Base-by-base conservation (phyloP, 2,888 invertebrate genomes). In the Drosophila tanythrix region DNA sequence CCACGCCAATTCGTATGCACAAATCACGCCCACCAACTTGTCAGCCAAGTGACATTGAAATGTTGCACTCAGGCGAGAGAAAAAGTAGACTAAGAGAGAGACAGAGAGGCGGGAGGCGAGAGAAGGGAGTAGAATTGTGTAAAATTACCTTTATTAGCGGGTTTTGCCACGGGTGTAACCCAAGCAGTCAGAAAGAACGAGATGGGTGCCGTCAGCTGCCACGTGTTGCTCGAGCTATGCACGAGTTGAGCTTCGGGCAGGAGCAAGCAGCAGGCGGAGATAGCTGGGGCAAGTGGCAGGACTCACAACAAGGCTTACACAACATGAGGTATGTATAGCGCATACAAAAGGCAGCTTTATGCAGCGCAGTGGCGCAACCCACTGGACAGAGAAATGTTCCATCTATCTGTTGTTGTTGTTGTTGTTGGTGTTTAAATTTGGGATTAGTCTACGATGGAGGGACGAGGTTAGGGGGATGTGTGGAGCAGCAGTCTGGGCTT, bases 61-160 rank as follows among this genome's bases (percentile, higher is more conserved):
- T 80, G 86, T 82, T 74, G 77, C 66, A 66, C 11, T 27, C 43
- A 55, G 59, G 40, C 51, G 36, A 33, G 59, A 33, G 53, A 61
- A 51, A 50, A 43, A 52, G 61, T 46, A 1, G 13, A 38, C 13
- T 29, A 48, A 18, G 25, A n/a, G 35, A 29, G 29, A 15, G 40
- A 51, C 13, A 40, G 36, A 13, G 35, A 36, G 53, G 40, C 33
- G 53, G 27, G 33, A 3, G 27, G 10, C 27, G 29, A 11, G 33
- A 43, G 29, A 51, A 13, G 50, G 36, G 31, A 35, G 43, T 48
- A 58, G 68, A 71, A 74, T 64, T 74, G 67, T 76, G 71, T 70
- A 68, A 78, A 83, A 89, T 83, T 89, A 86, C 82, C 89, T 86
- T 89, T 81, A 89, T 86, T 86, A 89, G 89, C 89, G 73, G 50